Percentiles rank a stretch among this genome's conserved stretches.
phyloP scores from a whole-genome alignment of 2,113 vertebrate genomes.

The Cinclus cinclus region DNA sequence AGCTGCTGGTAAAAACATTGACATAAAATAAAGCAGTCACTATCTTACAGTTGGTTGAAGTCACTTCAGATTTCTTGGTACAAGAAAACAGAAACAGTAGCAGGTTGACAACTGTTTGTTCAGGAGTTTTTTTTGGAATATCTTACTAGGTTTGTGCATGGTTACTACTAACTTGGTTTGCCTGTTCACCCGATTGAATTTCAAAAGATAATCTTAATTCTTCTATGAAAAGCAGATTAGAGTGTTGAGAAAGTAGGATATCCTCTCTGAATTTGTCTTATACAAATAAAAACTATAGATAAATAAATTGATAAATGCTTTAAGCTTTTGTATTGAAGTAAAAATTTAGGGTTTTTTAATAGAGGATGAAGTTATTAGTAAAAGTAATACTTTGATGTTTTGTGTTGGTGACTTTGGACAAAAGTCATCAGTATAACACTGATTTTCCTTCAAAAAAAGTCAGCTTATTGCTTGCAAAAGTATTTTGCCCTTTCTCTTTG shows the following conservation, averaged over 20 bases:
- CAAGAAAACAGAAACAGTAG: neutral
- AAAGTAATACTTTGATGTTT: neutral
- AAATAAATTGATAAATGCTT: neutral
- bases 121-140: neutral
- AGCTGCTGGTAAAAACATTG: neutral
- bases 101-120: neutral
- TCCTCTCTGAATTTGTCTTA: neutral
- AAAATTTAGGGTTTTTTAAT: neutral
- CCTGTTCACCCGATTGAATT: neutral
- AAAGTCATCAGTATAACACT: neutral
- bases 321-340: neutral
- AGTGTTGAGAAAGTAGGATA: neutral
- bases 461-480: neutral
- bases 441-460: neutral
- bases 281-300: neutral
- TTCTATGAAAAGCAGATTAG: neutral
- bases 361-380: neutral
- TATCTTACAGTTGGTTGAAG: neutral
- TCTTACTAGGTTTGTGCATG: neutral
- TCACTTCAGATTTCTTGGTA: neutral
- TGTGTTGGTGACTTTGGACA: neutral
- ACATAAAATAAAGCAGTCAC: neutral
- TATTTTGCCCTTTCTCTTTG: neutral
- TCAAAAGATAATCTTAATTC: neutral
- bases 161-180: neutral